Evolutionary conservation across 1,140 invertebrate genomes (phyloP).

Genomic region (Drosophila busckii): DNA sequence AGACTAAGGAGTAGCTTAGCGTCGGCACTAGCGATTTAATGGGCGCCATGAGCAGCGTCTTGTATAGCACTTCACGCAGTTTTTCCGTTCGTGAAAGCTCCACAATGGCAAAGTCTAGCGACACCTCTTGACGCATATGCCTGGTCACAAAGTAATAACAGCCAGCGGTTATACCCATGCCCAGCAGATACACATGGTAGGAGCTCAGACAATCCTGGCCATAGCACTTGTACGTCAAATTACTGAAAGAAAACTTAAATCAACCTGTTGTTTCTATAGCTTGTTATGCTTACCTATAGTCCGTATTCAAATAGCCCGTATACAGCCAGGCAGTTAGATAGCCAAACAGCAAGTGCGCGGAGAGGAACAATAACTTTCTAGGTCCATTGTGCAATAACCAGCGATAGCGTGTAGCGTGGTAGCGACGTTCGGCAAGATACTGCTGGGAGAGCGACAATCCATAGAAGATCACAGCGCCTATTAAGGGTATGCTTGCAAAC

Average conservation of each 20-base stretch:
- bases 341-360: conserved; percentile 81
- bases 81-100: conserved; percentile 84
- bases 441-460: conserved; percentile 82
- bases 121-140: conserved; percentile 80
- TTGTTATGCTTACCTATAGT: conserved; percentile 75
- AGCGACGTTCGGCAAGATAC: conserved; percentile 80
- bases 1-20: conserved; percentile 80
- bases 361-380: conserved; percentile 70
- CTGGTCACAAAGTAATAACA: conserved; percentile 83
- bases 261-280: too few species aligned
- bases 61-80: conserved; percentile 81
- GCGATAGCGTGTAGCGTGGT: conserved; percentile 81
- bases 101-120: conserved; percentile 84
- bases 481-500: conserved; percentile 81
- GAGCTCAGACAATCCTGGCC: conserved; percentile 79
- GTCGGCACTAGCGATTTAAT: conserved; percentile 82
- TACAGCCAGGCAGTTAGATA: conserved; percentile 81
- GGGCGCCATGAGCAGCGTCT: conserved; percentile 81
- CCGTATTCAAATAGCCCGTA: conserved; percentile 80
- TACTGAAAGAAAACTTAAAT: conserved; percentile 17
- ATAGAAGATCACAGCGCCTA: conserved; percentile 80
- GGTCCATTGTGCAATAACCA: conserved; percentile 65
- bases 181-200: conserved; percentile 82
- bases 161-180: conserved; percentile 85
- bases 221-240: conserved; percentile 47